Evolutionary conservation across 2,113 vertebrate species (phyloP).

Genomic region (Paracanthobrama guichenoti): DNA sequence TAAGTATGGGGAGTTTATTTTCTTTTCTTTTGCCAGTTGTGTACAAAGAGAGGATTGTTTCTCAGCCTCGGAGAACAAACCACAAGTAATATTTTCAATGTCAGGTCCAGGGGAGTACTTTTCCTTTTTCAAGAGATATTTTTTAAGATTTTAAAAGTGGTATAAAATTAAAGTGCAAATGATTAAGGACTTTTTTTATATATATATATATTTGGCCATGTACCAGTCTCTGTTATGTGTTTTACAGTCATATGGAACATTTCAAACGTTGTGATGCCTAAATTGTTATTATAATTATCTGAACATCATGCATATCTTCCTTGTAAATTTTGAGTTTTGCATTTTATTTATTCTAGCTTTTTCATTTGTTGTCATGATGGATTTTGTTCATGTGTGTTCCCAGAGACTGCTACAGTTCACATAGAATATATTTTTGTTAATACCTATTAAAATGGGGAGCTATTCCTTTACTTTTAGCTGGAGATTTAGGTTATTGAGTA

Average conservation of each 20-base stretch:
- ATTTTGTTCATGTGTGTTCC: conserved; percentile 75
- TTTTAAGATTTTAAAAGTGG: conserved; percentile 76
- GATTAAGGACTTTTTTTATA: conserved; percentile 67
- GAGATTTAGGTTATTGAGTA: conserved; percentile 54
- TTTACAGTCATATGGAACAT: conserved; percentile 70
- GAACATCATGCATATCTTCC: conserved; percentile 79
- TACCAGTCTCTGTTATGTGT: conserved; percentile 67
- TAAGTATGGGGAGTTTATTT: conserved; percentile 84
- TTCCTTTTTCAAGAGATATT: conserved; percentile 76
- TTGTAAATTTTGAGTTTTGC: conserved; percentile 65
- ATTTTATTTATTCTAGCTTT: conserved; percentile 74
- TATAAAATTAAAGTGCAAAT: conserved; percentile 66
- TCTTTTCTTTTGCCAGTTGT: conserved; percentile 73
- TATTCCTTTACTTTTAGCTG: conserved; percentile 67
- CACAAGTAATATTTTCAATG: conserved; percentile 73
- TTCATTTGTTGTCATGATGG: conserved; percentile 72
- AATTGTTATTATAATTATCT: conserved; percentile 66
- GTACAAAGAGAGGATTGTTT: conserved; percentile 70
- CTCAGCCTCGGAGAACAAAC: conserved; percentile 67
- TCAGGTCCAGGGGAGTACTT: conserved; percentile 60
- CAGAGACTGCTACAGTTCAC: conserved; percentile 85
- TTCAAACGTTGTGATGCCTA: conserved; percentile 61
- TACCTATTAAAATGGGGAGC: conserved; percentile 62
- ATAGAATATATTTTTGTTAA: conserved; percentile 98
- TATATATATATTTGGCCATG: conserved; percentile 55